Conservation (phyloP, 2,888 invertebrate species). For the Dasypolia templi region DNA sequence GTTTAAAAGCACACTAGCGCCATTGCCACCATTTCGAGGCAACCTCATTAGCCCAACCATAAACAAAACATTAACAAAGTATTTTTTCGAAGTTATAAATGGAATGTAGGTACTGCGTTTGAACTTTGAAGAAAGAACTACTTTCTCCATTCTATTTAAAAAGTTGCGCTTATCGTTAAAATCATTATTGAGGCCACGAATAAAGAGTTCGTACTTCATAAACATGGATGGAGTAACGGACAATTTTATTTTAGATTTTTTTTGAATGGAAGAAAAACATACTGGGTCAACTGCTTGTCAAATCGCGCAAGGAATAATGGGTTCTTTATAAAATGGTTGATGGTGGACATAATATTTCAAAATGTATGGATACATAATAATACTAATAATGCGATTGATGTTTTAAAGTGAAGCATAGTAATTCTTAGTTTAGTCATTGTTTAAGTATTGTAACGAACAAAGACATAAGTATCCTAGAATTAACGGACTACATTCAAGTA, state of each 20-base stretch:
- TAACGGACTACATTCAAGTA: neutral
- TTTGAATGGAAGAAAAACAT: constrained; percentile 53
- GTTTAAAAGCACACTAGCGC: constrained; percentile 46
- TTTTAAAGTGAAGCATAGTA: constrained; percentile 8
- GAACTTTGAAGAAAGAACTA: constrained; percentile 58
- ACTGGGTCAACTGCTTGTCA: constrained; percentile 49
- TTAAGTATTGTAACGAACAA: neutral
- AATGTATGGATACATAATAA: too few relatives aligned
- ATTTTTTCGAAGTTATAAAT: constrained; percentile 58
- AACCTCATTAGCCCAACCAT: constrained; percentile 60
- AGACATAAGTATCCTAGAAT: neutral
- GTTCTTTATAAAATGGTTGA: constrained; percentile 22
- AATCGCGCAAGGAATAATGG: constrained; percentile 33
- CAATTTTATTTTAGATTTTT: constrained; percentile 56
- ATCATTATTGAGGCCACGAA: constrained; percentile 61
- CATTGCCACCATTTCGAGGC: constrained; percentile 44
- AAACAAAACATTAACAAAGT: constrained; percentile 60
- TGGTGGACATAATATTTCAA: constrained; percentile 5
- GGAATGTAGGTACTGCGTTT: constrained; percentile 58
- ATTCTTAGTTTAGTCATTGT: neutral
- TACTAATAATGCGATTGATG: neutral
- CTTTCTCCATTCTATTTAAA: constrained; percentile 68
- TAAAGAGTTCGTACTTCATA: constrained; percentile 59
- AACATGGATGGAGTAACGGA: constrained; percentile 57
- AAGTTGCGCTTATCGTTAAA: constrained; percentile 60